Conservation (phyloP, 2,888 invertebrate species). For the Cataglyphis cursor region DNA sequence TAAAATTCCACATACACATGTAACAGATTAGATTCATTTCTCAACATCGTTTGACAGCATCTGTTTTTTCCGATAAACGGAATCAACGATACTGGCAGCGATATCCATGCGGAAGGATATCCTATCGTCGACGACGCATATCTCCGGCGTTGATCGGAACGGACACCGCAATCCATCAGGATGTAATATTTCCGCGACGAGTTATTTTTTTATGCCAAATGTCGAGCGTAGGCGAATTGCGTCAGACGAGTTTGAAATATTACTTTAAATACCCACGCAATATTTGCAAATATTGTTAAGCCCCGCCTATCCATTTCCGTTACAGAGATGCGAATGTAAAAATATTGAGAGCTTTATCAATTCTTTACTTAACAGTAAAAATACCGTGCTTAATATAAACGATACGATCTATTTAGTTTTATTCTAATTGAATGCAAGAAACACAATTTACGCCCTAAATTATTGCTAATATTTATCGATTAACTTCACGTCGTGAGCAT, state of each 20-base stretch:
- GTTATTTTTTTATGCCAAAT: conserved; percentile 17
- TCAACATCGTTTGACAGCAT: not conserved
- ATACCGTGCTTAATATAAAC: not conserved
- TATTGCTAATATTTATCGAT: conserved; percentile 18
- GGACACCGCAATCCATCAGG: not conserved
- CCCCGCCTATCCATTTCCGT: not conserved
- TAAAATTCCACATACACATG: not conserved
- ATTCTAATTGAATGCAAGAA: not conserved
- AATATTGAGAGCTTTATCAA: not conserved
- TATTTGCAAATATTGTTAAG: not conserved
- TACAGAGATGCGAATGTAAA: not conserved
- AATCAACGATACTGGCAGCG: not conserved
- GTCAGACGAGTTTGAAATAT: conserved; percentile 13
- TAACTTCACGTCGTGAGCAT: not conserved
- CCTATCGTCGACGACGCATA: not conserved
- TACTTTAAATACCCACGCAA: conserved; percentile 1
- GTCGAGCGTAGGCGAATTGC: not conserved
- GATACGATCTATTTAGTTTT: not conserved
- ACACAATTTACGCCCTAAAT: not conserved
- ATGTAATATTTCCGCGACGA: conserved; percentile 3
- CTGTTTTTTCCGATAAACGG: not conserved
- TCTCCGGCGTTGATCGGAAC: not conserved
- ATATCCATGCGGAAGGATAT: not conserved
- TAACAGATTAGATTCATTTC: not conserved
- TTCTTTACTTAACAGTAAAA: no score